Evolutionary conservation across 2,113 vertebrate genomes (phyloP).

Genomic region (Cryptomyrus ogoouensis): DNA sequence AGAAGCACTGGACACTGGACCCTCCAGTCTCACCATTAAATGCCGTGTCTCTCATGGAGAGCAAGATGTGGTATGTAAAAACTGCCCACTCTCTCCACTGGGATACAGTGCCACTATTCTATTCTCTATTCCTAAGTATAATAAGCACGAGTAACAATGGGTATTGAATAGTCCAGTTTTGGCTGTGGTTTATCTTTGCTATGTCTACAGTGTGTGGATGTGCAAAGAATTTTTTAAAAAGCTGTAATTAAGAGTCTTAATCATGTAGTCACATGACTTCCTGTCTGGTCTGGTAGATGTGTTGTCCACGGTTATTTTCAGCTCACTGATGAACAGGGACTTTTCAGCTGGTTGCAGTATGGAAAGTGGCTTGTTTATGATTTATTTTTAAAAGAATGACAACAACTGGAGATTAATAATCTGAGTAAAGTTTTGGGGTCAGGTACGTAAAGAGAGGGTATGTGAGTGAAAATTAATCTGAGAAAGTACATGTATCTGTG

Average conservation of each 20-base stretch:
- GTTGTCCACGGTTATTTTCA: not conserved
- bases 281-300: not conserved
- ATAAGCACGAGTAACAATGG: not conserved
- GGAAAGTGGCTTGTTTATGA: not conserved
- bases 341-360: not conserved
- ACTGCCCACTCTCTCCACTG: not conserved
- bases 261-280: not conserved
- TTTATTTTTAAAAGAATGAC: slow-evolving; percentile 8
- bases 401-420: not conserved
- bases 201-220: not conserved
- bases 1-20: not conserved
- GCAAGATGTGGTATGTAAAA: not conserved
- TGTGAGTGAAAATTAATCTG: not conserved
- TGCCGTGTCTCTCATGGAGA: not conserved
- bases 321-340: not conserved
- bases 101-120: not conserved
- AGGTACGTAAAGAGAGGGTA: not conserved
- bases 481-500: not conserved
- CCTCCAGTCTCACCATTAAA: not conserved
- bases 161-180: not conserved
- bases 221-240: not conserved
- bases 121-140: not conserved
- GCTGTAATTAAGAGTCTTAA: not conserved
- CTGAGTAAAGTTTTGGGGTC: not conserved
- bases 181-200: not conserved